phyloP scores from a whole-genome alignment of 2,888 invertebrate species.

The Spicauda simplicius region DNA sequence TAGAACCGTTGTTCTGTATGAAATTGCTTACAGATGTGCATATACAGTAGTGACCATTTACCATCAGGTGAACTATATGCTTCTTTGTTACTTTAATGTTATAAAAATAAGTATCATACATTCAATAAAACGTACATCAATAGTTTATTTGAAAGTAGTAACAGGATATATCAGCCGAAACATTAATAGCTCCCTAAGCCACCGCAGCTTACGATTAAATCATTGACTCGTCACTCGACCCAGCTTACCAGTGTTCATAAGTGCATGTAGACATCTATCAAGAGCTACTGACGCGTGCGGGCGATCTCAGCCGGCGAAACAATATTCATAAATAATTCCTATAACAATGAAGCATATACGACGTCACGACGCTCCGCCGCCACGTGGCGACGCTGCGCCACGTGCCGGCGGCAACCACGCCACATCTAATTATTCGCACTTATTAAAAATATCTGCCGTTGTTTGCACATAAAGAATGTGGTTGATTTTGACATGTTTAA shows the following conservation, averaged over 20 bases:
- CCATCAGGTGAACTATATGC: no score
- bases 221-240: conserved; percentile 21
- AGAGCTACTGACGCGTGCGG: conserved; percentile 61
- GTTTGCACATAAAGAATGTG: conserved; percentile 31
- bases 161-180: neutral
- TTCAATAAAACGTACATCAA: neutral
- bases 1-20: no score
- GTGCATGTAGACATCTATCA: conserved; percentile 60
- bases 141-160: neutral
- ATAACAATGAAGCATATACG: conserved; percentile 60
- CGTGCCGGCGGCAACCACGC: conserved; percentile 56
- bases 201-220: conserved; percentile 22
- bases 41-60: no score
- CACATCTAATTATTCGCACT: conserved; percentile 75
- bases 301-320: conserved; percentile 62
- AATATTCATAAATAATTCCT: conserved; percentile 81
- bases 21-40: no score
- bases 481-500: conserved; percentile 34
- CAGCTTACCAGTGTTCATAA: conserved; percentile 57
- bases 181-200: neutral
- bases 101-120: no score
- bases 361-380: conserved; percentile 37
- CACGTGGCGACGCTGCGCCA: conserved; percentile 61
- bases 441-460: conserved; percentile 50
- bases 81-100: no score